Evolutionary conservation across 2,113 vertebrate genomes (phyloP).

Genomic region (Dinomys branickii): DNA sequence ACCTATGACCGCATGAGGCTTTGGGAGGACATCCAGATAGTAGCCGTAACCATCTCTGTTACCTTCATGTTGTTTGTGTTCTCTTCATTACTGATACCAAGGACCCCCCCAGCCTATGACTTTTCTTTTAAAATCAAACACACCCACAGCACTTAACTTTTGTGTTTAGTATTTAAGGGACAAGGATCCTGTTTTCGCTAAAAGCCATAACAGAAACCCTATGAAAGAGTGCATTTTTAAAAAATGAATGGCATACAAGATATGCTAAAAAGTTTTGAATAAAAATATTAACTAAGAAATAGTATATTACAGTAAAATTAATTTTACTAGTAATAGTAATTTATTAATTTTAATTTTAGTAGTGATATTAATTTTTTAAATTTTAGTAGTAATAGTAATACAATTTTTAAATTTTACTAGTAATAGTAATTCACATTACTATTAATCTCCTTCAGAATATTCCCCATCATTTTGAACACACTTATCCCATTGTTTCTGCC

Average conservation of each 20-base stretch:
- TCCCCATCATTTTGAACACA: background rate
- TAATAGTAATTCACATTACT: background rate
- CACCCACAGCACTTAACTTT: background rate
- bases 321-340: no score
- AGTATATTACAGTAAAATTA: background rate
- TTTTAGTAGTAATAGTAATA: no score
- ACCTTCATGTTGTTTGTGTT: background rate
- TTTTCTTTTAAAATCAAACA: conserved; percentile 4
- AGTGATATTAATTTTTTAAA: no score
- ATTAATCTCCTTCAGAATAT: background rate
- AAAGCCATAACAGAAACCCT: background rate
- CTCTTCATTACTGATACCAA: background rate
- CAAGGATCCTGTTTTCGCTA: conserved; percentile 9
- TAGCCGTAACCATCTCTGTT: background rate
- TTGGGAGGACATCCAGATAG: background rate
- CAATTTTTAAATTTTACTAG: no score
- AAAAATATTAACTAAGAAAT: background rate
- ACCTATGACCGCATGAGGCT: background rate
- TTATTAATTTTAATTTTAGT: no score
- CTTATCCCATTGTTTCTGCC: background rate
- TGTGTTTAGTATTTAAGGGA: background rate
- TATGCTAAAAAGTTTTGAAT: background rate
- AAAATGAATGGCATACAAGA: background rate
- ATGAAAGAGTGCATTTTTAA: background rate
- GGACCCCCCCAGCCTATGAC: background rate